phyloP scores from a whole-genome alignment of 2,888 invertebrate species.

The Phlogophora meticulosa region DNA sequence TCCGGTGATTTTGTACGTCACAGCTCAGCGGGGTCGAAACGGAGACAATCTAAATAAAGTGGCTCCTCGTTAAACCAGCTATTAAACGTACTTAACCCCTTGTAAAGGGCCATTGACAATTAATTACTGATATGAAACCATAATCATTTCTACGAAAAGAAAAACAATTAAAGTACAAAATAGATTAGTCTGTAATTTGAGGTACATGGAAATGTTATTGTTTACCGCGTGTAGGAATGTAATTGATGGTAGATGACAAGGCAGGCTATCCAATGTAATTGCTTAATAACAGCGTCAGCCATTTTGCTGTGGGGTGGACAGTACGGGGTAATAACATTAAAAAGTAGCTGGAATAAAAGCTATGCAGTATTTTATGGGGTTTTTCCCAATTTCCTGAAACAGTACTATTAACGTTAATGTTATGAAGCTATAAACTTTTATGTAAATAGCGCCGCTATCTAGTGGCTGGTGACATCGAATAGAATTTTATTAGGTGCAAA shows the following conservation, averaged over 20 bases:
- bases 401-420: slow-evolving; percentile 50
- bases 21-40: slow-evolving; percentile 55
- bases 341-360: slow-evolving; percentile 72
- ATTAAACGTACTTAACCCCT: slow-evolving; percentile 81
- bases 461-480: slow-evolving; percentile 53
- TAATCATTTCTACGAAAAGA: slow-evolving; percentile 64
- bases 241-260: slow-evolving; percentile 77
- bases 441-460: slow-evolving; percentile 56
- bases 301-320: slow-evolving; percentile 67
- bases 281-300: slow-evolving; percentile 74
- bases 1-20: slow-evolving; percentile 63
- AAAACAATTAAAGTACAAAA: slow-evolving; percentile 68
- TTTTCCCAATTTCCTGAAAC: slow-evolving; percentile 68
- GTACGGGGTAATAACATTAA: slow-evolving; percentile 75
- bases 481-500: slow-evolving; percentile 56
- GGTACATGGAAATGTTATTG: slow-evolving; percentile 55
- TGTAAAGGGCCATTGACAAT: slow-evolving; percentile 68
- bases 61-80: slow-evolving; percentile 78
- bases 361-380: slow-evolving; percentile 67
- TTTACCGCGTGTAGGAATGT: slow-evolving; percentile 65
- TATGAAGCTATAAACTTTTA: slow-evolving; percentile 62
- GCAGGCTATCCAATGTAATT: slow-evolving; percentile 72
- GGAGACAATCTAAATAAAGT: slow-evolving; percentile 82
- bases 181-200: slow-evolving; percentile 53
- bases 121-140: slow-evolving; percentile 69